Evolutionary conservation across 2,113 vertebrate genomes (phyloP), one percentile per base, ranked within the genome.

Genomic region (Daubentonia madagascariensis): DNA sequence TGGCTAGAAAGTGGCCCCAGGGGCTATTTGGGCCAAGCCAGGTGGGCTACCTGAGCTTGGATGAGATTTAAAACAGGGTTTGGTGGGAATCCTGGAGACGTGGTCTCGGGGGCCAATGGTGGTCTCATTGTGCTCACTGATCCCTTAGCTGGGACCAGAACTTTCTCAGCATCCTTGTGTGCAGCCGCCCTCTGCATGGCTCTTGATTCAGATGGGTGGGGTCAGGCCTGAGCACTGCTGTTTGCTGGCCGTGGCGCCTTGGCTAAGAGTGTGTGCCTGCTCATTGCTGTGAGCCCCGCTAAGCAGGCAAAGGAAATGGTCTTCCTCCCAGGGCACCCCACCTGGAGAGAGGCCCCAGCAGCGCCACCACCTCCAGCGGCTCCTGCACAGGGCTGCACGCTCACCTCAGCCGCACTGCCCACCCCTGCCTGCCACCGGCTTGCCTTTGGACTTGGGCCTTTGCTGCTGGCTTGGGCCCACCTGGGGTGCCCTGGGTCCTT

Each of bases 401-500:
- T 79, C 25, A 5, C 5, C 10, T 16, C 5, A 13, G 32, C 3
- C 11, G 65, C n/a, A n/a, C 23, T 16, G 14, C 43, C 8, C 35
- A 10, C 1, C n/a, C 3, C 3, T 67, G 22, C 45, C 67, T 50
- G 17, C 5, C 1, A 37, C 2, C 0, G 25, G 1, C 61, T 61
- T 50, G 8, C 37, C 67, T n/a, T 35, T 40, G 43, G 18, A 25
- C 8, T 72, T 28, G 8, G 45, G 37, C 57, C 6, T 6, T 32
- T 81, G 67, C 25, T 83, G 2, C 43, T 52, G 45, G n/a, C 23
- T 32, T 40, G 18, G 85, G 8, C 23, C 5, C 28, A 18, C 12
- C 8, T 22, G 23, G 18, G 23, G 45, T 45, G 25, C 40, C 35
- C 54, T n/a, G 28, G 8, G 40, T 50, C 45, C 61, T 79, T 25